Evolutionary conservation across 2,113 vertebrate genomes (phyloP).

Genomic region (Chloebia gouldiae): DNA sequence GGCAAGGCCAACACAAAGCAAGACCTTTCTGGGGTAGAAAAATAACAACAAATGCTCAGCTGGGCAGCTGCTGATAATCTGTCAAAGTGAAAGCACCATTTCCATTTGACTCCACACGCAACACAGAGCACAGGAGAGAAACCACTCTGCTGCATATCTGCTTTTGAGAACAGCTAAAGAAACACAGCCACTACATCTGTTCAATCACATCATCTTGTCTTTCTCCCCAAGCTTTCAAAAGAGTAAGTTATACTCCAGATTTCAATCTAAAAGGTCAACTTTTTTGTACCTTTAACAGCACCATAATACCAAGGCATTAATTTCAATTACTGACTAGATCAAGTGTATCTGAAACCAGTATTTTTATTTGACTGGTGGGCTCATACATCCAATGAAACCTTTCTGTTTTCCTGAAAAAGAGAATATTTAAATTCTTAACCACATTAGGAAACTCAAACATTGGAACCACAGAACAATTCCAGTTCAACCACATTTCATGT

Average conservation of each 20-base stretch:
- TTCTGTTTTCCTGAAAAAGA: background rate
- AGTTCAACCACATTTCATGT: background rate
- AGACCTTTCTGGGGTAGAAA: background rate
- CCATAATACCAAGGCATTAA: background rate
- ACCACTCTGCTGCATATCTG: accelerated
- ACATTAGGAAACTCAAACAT: background rate
- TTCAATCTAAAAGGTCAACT: background rate
- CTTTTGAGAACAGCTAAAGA: background rate
- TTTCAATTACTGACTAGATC: background rate
- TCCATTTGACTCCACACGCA: background rate
- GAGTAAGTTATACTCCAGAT: background rate
- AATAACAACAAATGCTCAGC: background rate
- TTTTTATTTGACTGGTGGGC: background rate
- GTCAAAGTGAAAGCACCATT: background rate
- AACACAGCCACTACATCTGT: background rate
- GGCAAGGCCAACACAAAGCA: background rate
- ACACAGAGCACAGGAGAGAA: background rate
- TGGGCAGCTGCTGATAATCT: background rate
- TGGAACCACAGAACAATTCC: background rate
- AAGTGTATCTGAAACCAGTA: background rate
- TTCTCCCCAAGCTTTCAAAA: background rate
- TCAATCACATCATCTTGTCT: background rate
- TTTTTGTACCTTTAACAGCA: background rate
- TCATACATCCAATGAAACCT: background rate
- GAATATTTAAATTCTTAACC: background rate